These are phyloP conservation scores for Acropternis orthonyx DNA, from an alignment of 2,797 vertebrate genomes.

Conservation along the genomic window DNA sequence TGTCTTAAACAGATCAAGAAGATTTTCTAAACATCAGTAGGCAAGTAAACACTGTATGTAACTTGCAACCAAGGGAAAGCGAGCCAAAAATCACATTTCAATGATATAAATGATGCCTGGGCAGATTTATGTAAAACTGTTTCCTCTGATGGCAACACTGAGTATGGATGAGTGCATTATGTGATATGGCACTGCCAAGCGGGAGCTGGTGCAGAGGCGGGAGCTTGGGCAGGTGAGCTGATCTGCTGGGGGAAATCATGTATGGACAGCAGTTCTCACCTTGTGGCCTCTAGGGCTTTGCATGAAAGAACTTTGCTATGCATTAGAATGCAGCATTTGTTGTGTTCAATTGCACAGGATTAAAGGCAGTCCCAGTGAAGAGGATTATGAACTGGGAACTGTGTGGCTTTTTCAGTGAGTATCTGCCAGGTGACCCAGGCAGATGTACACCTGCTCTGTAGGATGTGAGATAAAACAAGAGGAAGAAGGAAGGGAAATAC, in stretches of 20 bases:
- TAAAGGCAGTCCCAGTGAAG: background rate
- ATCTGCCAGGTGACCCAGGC: background rate
- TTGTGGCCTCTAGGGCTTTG: background rate
- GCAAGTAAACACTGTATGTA: background rate
- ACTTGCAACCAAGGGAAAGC: background rate
- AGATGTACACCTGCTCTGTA: background rate
- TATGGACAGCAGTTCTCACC: background rate
- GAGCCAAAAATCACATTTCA: background rate
- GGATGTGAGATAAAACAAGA: background rate
- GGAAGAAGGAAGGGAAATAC: background rate
- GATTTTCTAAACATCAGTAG: background rate
- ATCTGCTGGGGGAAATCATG: background rate
- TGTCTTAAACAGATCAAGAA: background rate
- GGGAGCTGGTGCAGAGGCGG: accelerated
- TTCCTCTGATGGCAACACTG: background rate
- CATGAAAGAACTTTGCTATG: background rate
- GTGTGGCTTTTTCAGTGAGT: background rate
- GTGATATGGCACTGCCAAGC: background rate
- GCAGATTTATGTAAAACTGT: background rate
- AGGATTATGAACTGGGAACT: background rate
- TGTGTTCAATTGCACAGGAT: background rate
- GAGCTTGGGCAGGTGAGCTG: background rate
- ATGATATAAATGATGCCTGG: background rate
- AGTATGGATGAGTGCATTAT: background rate
- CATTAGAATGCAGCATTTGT: background rate